Base-by-base conservation (phyloP, 23 tunicate genomes). In the Trididemnum nubilum region DNA sequence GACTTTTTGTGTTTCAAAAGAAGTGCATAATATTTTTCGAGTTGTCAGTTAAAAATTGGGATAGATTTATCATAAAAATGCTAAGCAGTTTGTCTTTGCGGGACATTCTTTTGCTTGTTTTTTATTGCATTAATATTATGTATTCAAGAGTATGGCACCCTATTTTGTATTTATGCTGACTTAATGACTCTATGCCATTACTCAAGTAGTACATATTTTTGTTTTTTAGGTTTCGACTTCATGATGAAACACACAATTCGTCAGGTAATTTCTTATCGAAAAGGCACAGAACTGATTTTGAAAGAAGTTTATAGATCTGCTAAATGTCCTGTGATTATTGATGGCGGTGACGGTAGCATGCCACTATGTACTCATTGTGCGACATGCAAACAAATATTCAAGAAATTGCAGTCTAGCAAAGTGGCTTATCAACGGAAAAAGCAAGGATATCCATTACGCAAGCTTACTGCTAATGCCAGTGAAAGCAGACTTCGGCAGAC, bases 31-130 rank as follows among this genome's bases (percentile, higher is more conserved):
- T 44, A 9, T 44, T 44, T 44, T 44, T 44, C 15, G 54, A 44
- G 15, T 44, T 44, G 54, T 44, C 54, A 44, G 54, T 44, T 44
- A 44, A 44, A 44, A 44, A 44, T 44, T 44, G 54, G 54, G 54
- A 44, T 44, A 44, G 54, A 44, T 44, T 44, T 44, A 44, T 44
- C 54, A 44, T 44, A 44, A 44, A 44, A 44, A 44, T 15, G 15
- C 54, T 44, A 44, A 44, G 54, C 54, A 44, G 54, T 44, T 44
- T 44, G 54, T 44, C 54, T 44, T 44, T 44, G 54, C 54, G 54
- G 54, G 15, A 44, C 54, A 44, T 44, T 44, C 54, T 44, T 44
- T 44, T 44, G 54, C 54, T 44, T 44, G 54, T 44, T 44, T 44
- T 44, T 44, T 44, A 44, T 44, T 44, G 54, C 54, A 44, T 44